phyloP scores from a whole-genome alignment of 2,113 vertebrate genomes.

The Podarcis muralis region DNA sequence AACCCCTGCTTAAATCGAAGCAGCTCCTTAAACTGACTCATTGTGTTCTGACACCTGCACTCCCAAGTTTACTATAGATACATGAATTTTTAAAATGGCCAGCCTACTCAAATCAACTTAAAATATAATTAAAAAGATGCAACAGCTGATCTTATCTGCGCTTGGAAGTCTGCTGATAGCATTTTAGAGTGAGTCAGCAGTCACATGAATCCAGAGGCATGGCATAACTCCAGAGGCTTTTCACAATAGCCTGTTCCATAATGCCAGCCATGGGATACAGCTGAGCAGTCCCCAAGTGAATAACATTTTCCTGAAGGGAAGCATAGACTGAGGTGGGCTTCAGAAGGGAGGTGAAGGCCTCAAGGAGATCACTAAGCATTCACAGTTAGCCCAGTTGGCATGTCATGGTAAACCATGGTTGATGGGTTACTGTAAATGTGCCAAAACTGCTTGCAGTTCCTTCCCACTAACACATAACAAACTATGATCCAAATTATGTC shows the following conservation, averaged over 20 bases:
- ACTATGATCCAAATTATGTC: no score
- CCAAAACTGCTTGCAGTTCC: not conserved
- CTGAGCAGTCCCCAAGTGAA: conserved; percentile 35
- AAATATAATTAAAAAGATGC: conserved; percentile 35
- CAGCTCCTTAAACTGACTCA: not conserved
- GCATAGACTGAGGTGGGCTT: not conserved
- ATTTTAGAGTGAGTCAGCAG: conserved; percentile 53
- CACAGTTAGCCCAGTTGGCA: no score
- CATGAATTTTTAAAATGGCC: conserved; percentile 33
- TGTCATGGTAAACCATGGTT: no score
- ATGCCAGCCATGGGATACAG: conserved; percentile 41
- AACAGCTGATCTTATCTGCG: conserved; percentile 57
- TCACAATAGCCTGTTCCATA: conserved; percentile 31
- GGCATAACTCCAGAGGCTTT: conserved; percentile 26
- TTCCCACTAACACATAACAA: no score
- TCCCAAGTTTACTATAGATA: not conserved
- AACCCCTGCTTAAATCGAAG: not conserved
- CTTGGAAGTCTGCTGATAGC: conserved; percentile 14
- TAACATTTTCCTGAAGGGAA: conserved; percentile 33
- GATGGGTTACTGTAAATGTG: no score
- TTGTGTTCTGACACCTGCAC: not conserved
- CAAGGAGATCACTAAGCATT: not conserved
- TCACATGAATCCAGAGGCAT: conserved; percentile 54
- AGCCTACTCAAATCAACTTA: conserved; percentile 36
- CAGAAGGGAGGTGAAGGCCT: not conserved